phyloP scores from a whole-genome alignment of 2,797 vertebrate genomes.

The Agapornis canus region DNA sequence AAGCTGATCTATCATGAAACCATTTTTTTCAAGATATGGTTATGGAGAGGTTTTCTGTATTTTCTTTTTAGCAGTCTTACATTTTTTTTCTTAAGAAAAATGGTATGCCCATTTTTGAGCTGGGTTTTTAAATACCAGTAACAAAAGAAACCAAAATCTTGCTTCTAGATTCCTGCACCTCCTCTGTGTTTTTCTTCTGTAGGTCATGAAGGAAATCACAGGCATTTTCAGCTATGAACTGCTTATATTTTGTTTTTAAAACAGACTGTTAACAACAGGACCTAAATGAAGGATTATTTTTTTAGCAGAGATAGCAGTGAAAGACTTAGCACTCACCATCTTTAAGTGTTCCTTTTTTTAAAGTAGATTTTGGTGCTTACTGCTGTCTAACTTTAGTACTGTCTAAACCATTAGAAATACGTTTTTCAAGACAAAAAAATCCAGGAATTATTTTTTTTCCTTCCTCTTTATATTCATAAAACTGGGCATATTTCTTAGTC shows the following conservation, averaged over 20 bases:
- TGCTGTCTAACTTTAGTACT: not conserved
- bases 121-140: not conserved
- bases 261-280: not conserved
- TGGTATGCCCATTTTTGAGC: rapidly evolving
- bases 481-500: not conserved
- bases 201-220: not conserved
- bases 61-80: not conserved
- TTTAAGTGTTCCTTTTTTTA: not conserved
- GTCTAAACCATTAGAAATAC: not conserved
- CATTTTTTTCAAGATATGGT: not conserved
- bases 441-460: not conserved
- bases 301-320: not conserved
- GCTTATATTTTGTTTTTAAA: not conserved
- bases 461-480: not conserved
- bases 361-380: not conserved
- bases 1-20: not conserved
- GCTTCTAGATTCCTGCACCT: not conserved
- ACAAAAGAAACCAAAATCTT: not conserved
- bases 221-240: not conserved
- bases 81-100: not conserved
- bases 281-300: too few relatives aligned
- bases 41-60: not conserved
- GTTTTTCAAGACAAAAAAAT: not conserved
- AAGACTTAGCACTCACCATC: not conserved
- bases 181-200: not conserved